Percentiles rank a stretch among this genome's conserved stretches.
phyloP scores from a whole-genome alignment of 1,140 invertebrate species.

The Pogonomyrmex barbatus region DNA sequence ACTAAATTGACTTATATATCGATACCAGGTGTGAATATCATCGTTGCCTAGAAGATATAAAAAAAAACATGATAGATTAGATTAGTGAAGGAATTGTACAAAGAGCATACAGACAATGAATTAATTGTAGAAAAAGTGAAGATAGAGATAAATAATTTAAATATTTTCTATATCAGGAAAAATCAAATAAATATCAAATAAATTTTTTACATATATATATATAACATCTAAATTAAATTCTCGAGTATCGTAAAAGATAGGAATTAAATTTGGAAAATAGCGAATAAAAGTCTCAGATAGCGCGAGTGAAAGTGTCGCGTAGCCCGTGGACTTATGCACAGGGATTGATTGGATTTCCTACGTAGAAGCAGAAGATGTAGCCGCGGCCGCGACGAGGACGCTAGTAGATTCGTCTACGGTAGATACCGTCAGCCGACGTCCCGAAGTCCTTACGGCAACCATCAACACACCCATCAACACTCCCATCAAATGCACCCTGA shows the following conservation, averaged over 20 bases:
- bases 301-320: constrained; percentile 19
- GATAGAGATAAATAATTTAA: neutral
- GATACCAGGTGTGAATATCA: constrained; percentile 37
- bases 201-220: neutral
- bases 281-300: neutral
- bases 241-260: neutral
- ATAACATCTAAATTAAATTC: constrained; percentile 8
- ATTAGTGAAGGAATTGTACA: neutral
- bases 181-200: constrained; percentile 17
- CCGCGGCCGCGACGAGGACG: constrained; percentile 87
- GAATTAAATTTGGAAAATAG: neutral
- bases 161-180: neutral
- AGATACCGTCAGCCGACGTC: constrained; percentile 92
- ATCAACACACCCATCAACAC: constrained; percentile 86
- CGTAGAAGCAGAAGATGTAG: constrained; percentile 86
- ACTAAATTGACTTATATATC: constrained; percentile 16
- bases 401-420: constrained; percentile 91
- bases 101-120: neutral
- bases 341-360: constrained; percentile 74
- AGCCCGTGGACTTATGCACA: constrained; percentile 50
- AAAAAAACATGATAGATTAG: neutral
- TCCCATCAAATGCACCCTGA: constrained; percentile 90
- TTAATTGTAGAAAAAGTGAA: constrained; percentile 14
- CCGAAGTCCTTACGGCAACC: constrained; percentile 87
- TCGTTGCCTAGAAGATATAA: constrained; percentile 18